These are phyloP conservation scores for Sympetrum striolatum DNA, from an alignment of 2,888 invertebrate species.

Conservation along the genomic window DNA sequence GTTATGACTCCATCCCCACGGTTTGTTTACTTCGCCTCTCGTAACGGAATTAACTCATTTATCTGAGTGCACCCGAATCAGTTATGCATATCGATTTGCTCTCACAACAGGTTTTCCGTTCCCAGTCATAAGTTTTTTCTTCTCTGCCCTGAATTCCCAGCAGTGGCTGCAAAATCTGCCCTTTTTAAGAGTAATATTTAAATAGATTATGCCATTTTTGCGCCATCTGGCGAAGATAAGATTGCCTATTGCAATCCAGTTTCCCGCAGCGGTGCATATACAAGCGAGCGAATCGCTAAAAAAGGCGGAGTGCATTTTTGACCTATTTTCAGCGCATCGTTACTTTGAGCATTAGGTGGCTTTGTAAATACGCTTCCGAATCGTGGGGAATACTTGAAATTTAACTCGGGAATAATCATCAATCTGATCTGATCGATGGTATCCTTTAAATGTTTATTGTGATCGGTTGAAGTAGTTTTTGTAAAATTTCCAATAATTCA, in stretches of 20 bases:
- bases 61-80: not conserved
- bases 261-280: not conserved
- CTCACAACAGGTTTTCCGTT: not conserved
- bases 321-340: not conserved
- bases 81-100: not conserved
- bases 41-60: not conserved
- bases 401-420: too few species aligned
- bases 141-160: not conserved
- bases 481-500: too few species aligned
- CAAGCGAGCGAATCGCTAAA: not conserved
- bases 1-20: not conserved
- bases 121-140: not conserved
- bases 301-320: not conserved
- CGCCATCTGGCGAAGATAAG: not conserved
- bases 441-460: too few species aligned
- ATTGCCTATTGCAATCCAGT: not conserved
- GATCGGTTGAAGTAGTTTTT: too few species aligned
- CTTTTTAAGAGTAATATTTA: not conserved
- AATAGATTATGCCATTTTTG: not conserved
- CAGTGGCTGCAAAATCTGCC: not conserved
- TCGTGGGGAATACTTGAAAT: too few species aligned
- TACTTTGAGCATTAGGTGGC: not conserved
- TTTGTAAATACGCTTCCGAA: not conserved
- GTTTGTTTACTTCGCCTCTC: not conserved
- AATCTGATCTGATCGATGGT: too few species aligned